Evolutionary conservation across 2,888 invertebrate genomes (phyloP).

Genomic region (Pseudococcus viburni): DNA sequence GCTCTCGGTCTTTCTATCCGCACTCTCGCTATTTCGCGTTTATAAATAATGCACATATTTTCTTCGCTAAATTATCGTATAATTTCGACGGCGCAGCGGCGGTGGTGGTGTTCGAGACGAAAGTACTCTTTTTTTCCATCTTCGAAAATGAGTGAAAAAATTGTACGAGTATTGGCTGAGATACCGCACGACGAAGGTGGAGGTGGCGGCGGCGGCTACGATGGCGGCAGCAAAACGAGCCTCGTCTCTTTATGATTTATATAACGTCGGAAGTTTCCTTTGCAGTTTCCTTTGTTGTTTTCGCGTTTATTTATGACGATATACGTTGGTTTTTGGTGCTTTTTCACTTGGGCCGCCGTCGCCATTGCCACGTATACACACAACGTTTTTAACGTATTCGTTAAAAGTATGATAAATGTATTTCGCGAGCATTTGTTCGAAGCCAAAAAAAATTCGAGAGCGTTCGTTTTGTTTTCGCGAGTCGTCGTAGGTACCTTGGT

Average conservation of each 20-base stretch:
- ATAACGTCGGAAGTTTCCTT: constrained; percentile 61
- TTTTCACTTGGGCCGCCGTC: constrained; percentile 2
- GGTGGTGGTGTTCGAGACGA: background rate
- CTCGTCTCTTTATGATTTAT: constrained; percentile 61
- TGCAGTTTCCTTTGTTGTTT: constrained; percentile 62
- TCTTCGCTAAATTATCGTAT: constrained; percentile 61
- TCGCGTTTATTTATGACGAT: constrained; percentile 60
- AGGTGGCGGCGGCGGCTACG: background rate
- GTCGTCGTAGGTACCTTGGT: background rate
- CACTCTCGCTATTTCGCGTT: background rate
- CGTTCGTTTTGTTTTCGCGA: constrained; percentile 17
- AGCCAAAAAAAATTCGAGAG: constrained; percentile 44
- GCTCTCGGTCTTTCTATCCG: background rate
- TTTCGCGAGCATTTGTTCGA: constrained; percentile 45
- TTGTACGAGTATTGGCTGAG: background rate
- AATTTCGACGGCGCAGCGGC: background rate
- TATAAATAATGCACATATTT: constrained; percentile 62
- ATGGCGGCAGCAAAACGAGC: background rate
- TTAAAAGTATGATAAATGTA: constrained; percentile 61
- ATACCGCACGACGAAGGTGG: background rate
- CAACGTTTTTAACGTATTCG: constrained; percentile 55
- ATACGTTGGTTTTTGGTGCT: constrained; percentile 45
- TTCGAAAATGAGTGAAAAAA: constrained; percentile 14
- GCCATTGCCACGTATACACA: background rate
- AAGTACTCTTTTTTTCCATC: constrained; percentile 19